These are phyloP conservation scores for Peromyscus leucopus DNA, from an alignment of 2,113 vertebrate species.

Conservation along the genomic window DNA sequence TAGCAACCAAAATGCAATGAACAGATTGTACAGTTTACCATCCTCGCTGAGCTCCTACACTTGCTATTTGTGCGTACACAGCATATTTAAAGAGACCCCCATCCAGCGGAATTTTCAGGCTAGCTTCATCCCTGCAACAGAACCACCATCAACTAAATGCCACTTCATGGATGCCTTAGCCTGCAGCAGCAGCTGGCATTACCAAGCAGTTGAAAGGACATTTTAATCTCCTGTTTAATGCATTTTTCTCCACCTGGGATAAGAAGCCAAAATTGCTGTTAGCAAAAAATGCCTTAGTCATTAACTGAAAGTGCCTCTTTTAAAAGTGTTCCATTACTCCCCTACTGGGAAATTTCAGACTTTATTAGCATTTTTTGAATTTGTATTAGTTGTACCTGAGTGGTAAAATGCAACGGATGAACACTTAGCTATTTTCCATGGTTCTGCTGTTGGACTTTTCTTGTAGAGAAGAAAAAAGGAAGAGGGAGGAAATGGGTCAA, in stretches of 20 bases:
- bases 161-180: conserved; percentile 75
- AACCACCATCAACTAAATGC: conserved; percentile 71
- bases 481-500: background rate
- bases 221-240: conserved; percentile 86
- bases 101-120: conserved; percentile 75
- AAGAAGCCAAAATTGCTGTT: conserved; percentile 86
- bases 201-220: conserved; percentile 83
- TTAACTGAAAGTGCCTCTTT: conserved; percentile 87
- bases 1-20: conserved; percentile 87
- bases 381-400: conserved; percentile 85
- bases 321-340: conserved; percentile 88
- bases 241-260: conserved; percentile 84
- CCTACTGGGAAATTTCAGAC: conserved; percentile 88
- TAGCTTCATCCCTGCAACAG: conserved; percentile 64
- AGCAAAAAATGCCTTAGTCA: conserved; percentile 89
- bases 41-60: conserved; percentile 82
- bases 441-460: conserved; percentile 69
- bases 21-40: conserved; percentile 87
- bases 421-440: conserved; percentile 78
- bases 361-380: conserved; percentile 89
- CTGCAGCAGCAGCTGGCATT: conserved; percentile 81
- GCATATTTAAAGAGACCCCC: conserved; percentile 82
- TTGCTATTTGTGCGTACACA: conserved; percentile 81
- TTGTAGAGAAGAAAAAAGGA: conserved; percentile 28
- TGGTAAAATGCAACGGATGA: conserved; percentile 83